Base-by-base conservation (phyloP, 1,140 invertebrate genomes). In the Leptonema lineaticorne region DNA sequence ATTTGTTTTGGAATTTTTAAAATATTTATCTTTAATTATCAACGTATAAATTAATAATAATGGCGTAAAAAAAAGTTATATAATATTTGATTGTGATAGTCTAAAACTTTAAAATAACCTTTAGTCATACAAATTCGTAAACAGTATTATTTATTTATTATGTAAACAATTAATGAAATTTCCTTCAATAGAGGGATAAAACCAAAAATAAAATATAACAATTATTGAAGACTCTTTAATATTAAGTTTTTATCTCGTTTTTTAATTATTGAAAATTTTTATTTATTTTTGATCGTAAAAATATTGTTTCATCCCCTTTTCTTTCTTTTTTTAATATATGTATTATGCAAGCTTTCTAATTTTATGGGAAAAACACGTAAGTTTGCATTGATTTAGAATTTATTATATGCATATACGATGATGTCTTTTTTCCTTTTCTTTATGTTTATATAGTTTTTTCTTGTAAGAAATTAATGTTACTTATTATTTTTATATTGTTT, bases 121-220 rank as follows among this genome's bases (percentile, higher is more conserved):
- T 53, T 24, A 53, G 20, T 26, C 27, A 53, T 45, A 26, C 16
- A 24, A 26, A 53, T 11, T 53, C 50, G 50, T 53, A 53, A 53
- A 53, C 50, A 53, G 50, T 53, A 53, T 53, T 53, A 53, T 53
- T 53, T 53, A 24, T 53, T 53, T 53, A 5, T 53, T 53, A 53
- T 53, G 50, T 53, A 24, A 53, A 53, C 4, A 14, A 53, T 53
- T 53, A 26, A 24, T 8, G 24, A 8, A 53, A 16, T 53, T 53
- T 53, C 27, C 50, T n/a, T 24, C 24, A 11, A 26, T 20, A 24
- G 11, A 53, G 50, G 50, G 50, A 53, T 53, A 53, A 53, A 26
- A 53, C 27, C 50, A 53, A 53, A 53, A 53, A 53, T 53, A 53
- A 53, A 53, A 53, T 53, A 11, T 53, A 53, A 53, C 50, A 24